Percentiles rank a stretch among this genome's conserved stretches.
Evolutionary conservation across 2,888 invertebrate species (phyloP).

Genomic region (Cinara cedri): DNA sequence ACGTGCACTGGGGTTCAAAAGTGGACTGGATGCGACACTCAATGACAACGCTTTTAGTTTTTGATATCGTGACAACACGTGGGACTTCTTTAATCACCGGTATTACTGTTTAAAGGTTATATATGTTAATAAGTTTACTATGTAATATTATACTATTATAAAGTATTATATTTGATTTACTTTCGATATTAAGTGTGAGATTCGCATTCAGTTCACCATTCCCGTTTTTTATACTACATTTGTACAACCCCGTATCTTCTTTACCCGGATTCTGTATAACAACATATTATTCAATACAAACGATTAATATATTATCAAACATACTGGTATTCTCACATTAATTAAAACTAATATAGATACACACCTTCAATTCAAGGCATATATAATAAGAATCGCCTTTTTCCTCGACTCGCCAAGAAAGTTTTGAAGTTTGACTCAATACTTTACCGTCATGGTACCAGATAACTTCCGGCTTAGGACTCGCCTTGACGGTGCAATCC

Average conservation of each 20-base stretch:
- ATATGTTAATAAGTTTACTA: conserved; percentile 24
- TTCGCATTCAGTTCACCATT: conserved; percentile 97
- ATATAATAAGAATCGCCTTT: conserved; percentile 84
- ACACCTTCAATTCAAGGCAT: conserved; percentile 75
- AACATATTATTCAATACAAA: background rate
- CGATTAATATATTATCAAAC: too few species aligned
- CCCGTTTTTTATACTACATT: conserved; percentile 95
- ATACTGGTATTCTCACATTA: background rate
- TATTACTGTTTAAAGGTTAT: conserved; percentile 71
- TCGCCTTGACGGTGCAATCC: conserved; percentile 85
- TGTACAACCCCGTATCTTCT: conserved; percentile 96
- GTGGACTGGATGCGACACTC: conserved; percentile 93
- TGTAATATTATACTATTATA: too few species aligned
- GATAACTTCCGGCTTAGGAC: conserved; percentile 79
- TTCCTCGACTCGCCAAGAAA: conserved; percentile 73
- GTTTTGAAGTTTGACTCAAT: conserved; percentile 81
- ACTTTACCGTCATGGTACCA: conserved; percentile 84
- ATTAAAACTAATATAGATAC: conserved; percentile 59
- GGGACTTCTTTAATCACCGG: conserved; percentile 93
- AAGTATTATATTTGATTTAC: conserved; percentile 69
- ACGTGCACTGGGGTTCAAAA: conserved; percentile 89
- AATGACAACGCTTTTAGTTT: conserved; percentile 89
- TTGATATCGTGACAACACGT: conserved; percentile 86
- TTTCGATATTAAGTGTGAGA: conserved; percentile 96
- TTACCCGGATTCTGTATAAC: conserved; percentile 79